These are phyloP conservation scores for Ochlodes sylvanus DNA, from an alignment of 2,888 invertebrate species.

Conservation along the genomic window DNA sequence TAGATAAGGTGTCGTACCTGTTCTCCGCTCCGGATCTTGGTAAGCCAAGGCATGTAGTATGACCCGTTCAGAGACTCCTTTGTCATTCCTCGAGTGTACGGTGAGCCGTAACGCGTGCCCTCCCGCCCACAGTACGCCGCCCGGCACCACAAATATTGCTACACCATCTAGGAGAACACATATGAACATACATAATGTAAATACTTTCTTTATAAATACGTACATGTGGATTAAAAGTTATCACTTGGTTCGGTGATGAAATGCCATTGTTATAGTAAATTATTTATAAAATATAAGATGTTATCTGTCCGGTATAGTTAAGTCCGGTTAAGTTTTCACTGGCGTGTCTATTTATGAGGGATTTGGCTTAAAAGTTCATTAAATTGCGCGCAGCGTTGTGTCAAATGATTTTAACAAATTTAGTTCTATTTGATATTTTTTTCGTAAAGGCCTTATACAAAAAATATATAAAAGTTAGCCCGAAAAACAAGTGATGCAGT, in stretches of 20 bases:
- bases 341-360: not conserved
- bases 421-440: not conserved
- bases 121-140: constrained; percentile 86
- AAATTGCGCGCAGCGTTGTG: not conserved
- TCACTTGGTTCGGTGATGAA: no score
- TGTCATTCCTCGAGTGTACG: constrained; percentile 90
- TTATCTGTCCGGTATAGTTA: no score
- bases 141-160: constrained; percentile 81
- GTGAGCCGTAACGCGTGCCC: constrained; percentile 66
- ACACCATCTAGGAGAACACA: constrained; percentile 64
- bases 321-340: no score
- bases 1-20: constrained; percentile 82
- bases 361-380: not conserved
- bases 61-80: constrained; percentile 92
- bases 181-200: not conserved
- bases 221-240: no score
- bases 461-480: constrained; percentile 22
- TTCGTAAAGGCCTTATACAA: not conserved
- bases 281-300: no score
- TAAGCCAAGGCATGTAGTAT: constrained; percentile 93
- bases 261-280: no score
- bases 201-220: no score
- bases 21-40: constrained; percentile 93
- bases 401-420: not conserved
- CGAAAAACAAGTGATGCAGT: constrained; percentile 31